phyloP scores from a whole-genome alignment of 1,140 invertebrate genomes.

The Steinernema feltiae region DNA sequence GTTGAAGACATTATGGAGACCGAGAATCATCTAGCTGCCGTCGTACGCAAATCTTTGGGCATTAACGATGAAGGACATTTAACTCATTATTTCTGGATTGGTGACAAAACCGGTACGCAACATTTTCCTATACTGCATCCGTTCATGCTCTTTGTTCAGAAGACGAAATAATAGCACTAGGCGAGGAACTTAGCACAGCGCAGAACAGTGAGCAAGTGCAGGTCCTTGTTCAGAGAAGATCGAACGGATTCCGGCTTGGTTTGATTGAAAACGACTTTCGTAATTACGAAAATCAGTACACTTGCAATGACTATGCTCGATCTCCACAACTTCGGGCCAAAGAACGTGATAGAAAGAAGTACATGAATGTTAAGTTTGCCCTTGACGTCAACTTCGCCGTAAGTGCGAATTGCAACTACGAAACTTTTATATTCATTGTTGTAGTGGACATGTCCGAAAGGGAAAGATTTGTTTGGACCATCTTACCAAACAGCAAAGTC shows the following conservation, averaged over 20 bases:
- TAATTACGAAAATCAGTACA: slow-evolving; percentile 22
- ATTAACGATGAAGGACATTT: slow-evolving; percentile 11
- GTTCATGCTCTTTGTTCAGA: too few relatives aligned
- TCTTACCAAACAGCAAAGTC: slow-evolving; percentile 17
- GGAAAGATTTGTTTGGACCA: slow-evolving; percentile 30
- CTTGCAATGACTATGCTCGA: slow-evolving; percentile 18
- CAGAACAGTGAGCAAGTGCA: background rate
- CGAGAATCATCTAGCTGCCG: background rate
- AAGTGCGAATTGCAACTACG: background rate
- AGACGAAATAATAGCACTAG: background rate
- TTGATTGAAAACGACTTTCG: slow-evolving; percentile 11
- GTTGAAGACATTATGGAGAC: background rate
- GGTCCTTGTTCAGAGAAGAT: background rate
- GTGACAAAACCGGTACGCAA: background rate
- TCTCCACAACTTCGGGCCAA: slow-evolving; percentile 16
- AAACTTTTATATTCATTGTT: slow-evolving; percentile 18
- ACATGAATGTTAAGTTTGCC: slow-evolving; percentile 29
- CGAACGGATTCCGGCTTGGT: slow-evolving; percentile 3
- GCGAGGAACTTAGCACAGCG: background rate
- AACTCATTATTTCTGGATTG: slow-evolving; percentile 24
- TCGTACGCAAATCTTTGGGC: background rate
- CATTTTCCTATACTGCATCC: too few relatives aligned
- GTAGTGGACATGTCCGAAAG: slow-evolving; percentile 23
- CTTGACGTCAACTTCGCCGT: slow-evolving; percentile 20
- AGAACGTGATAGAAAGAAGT: slow-evolving; percentile 31